phyloP scores from a whole-genome alignment of 1,140 invertebrate species.

The Proctacanthus coquilletti region DNA sequence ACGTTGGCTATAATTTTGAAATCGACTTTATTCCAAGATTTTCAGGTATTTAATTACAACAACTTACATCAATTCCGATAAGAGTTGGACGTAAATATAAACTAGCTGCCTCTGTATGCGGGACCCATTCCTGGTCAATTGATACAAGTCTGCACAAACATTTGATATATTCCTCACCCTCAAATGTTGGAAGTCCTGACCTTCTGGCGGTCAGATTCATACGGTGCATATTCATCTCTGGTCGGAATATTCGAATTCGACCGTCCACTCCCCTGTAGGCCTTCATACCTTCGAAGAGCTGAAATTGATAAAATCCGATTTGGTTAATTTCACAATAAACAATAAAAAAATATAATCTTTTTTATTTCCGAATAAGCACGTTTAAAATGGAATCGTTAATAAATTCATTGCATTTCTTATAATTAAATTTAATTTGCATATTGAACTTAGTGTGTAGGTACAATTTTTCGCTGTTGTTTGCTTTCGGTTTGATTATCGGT shows the following conservation, averaged over 20 bases:
- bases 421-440: no score
- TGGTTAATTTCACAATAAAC: no score
- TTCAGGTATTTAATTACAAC: background rate
- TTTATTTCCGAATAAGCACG: no score
- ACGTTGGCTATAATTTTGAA: constrained; percentile 49
- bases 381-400: no score
- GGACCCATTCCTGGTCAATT: constrained; percentile 96
- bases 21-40: background rate
- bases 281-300: constrained; percentile 99
- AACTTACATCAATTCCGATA: constrained; percentile 89
- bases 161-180: constrained; percentile 71
- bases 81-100: constrained; percentile 93
- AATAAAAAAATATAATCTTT: no score
- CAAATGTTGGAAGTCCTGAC: constrained; percentile 80
- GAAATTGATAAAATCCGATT: constrained; percentile 25
- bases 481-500: no score
- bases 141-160: constrained; percentile 74
- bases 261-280: constrained; percentile 89
- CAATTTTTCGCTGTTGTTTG: no score
- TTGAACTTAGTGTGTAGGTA: no score
- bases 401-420: no score
- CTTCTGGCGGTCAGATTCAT: constrained; percentile 76
- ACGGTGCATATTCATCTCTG: constrained; percentile 86
- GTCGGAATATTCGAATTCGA: constrained; percentile 86
- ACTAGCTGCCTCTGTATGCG: constrained; percentile 71